Percentiles rank a stretch among this genome's conserved stretches.
Conservation (phyloP, 1,140 invertebrate species). For the Penaeus chinensis region DNA sequence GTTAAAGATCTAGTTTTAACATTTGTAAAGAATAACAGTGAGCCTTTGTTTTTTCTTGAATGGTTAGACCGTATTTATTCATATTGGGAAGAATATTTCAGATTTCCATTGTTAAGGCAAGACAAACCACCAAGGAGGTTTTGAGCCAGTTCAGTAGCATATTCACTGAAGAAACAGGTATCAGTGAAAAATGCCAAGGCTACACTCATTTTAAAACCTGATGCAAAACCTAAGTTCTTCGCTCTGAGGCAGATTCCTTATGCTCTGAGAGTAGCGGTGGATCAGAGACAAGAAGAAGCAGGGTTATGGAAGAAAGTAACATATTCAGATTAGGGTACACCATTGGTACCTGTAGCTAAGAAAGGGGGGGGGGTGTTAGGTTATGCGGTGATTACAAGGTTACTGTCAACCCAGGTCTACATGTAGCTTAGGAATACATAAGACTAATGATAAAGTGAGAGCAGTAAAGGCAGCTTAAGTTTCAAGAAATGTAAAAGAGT, state of each 20-base stretch:
- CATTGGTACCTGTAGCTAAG: background rate
- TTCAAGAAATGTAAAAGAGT: too few relatives aligned
- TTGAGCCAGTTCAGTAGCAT: background rate
- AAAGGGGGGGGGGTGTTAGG: background rate
- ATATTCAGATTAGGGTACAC: constrained; percentile 11
- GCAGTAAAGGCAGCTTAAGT: too few relatives aligned
- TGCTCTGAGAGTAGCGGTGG: background rate
- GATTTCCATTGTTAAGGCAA: background rate
- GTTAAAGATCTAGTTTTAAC: too few relatives aligned
- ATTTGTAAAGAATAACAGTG: too few relatives aligned
- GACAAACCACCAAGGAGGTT: background rate
- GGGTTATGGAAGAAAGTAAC: background rate
- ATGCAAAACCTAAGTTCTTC: background rate
- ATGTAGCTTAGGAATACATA: background rate
- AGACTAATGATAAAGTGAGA: too few relatives aligned
- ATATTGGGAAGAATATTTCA: background rate
- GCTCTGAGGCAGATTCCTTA: background rate
- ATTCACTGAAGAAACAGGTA: background rate
- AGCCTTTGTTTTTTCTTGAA: too few relatives aligned
- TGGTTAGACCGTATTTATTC: background rate
- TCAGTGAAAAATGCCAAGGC: background rate
- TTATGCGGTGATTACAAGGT: background rate
- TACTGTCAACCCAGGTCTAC: background rate
- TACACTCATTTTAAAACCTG: background rate
- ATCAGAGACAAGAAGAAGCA: background rate